Evolutionary conservation across 2,797 vertebrate genomes (phyloP), one percentile per base, ranked within the genome.

Genomic region (Simalia tracyae): DNA sequence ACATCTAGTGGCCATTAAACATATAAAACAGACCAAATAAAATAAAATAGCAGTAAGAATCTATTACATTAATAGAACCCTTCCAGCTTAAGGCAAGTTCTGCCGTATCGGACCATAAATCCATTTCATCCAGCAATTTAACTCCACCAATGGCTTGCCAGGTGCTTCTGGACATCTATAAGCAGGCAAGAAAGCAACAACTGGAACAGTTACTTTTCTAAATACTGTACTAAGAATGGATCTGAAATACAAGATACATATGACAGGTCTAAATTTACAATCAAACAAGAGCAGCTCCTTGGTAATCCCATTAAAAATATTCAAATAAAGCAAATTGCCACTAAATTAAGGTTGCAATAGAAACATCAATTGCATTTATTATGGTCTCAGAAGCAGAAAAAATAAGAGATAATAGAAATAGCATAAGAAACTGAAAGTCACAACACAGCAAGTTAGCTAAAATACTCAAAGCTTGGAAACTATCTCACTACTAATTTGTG

Each of bases 1-100:
- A 96, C 96, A 96, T 95, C 96, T 92, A 92, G 96, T 89, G 96
- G 96, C 81, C 93, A 61, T 59, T 31, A 68, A 28, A 91, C 64
- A 90, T 28, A 94, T 94, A 19, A 93, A 0, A 31, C 93, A 92
- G 54, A 66, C 59, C 85, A 7, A 85, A 64, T 42, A 66, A n/a
- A 86, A 72, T 42, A 86, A 22, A 68, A 12, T 56, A 68, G 17
- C 46, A 89, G 59, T 24, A 6, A 17, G 28, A 68, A n/a, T 54
- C 42, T 22, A 31, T 89, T 81, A 36, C 19, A 81, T 46, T 22
- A 36, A 17, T 72, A 72, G 5, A 72, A 14, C 36, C n/a, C n/a
- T 88, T 88, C 42, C 26, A n/a, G 19, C 11, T 54, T 56, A 19
- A 66, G 28, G 8, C 28, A 68, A 4, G 4, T 56, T 60, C 19